These are phyloP conservation scores for Numida meleagris DNA, from an alignment of 2,113 vertebrate species.

Conservation along the genomic window DNA sequence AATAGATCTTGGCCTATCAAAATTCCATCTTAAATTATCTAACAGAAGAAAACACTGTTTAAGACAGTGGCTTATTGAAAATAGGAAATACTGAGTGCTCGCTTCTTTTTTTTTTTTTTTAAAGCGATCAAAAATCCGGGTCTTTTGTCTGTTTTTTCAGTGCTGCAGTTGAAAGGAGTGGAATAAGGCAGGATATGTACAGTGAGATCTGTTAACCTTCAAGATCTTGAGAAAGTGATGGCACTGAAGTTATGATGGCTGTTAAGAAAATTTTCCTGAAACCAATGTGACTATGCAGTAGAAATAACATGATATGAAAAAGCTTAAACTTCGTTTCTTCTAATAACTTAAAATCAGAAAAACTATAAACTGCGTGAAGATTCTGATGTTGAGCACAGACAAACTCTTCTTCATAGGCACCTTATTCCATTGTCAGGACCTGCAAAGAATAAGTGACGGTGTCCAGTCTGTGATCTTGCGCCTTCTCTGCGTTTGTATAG, in stretches of 20 bases:
- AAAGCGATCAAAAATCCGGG: background rate
- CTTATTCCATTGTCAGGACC: background rate
- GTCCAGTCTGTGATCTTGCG: background rate
- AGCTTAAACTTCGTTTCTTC: background rate
- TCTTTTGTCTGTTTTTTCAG: background rate
- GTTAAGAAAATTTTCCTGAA: background rate
- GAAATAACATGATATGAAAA: background rate
- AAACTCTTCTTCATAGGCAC: background rate
- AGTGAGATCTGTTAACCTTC: background rate
- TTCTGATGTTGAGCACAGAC: too few species aligned
- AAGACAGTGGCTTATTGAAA: background rate
- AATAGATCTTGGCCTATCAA: background rate
- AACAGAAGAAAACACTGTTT: background rate
- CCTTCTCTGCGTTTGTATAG: background rate
- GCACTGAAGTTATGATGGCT: background rate
- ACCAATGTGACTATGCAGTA: background rate
- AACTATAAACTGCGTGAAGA: background rate
- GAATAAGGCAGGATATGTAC: background rate
- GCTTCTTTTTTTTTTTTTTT: background rate
- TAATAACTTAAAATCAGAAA: background rate
- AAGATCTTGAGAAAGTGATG: background rate
- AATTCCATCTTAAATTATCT: background rate
- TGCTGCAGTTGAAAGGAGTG: background rate
- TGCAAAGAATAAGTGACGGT: background rate
- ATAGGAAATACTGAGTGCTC: background rate